Evolutionary conservation across 1,140 invertebrate species (phyloP), one percentile per base, ranked within the genome.

Genomic region (Mactra quadrangularis): DNA sequence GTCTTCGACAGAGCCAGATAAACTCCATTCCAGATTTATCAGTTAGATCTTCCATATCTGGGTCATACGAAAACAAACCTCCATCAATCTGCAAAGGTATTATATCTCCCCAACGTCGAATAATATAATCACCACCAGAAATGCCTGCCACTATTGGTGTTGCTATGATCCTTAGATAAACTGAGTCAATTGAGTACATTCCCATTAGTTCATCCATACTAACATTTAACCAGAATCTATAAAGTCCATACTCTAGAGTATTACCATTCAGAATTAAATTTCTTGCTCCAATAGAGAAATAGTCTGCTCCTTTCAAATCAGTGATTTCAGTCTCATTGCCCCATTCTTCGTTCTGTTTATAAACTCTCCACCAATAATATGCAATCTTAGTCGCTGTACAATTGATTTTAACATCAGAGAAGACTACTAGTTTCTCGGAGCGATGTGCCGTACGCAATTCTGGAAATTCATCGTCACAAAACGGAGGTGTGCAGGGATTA

Each of bases 151-250:
- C 25, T 22, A 87, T 11, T 3, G 87, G 85, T 22, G 87, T 84
- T 2, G 77, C 15, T 31, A 85, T 62, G 25, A 87, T 83, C 15
- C 74, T 33, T 0, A 87, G 25, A 38, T 74, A 81, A 4, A 79
- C 41, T 25, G 45, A 31, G 33, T 87, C 85, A 7, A 70, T 59
- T 9, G 53, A 77, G 33, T 59, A 64, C 77, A 88, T 86, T 25
- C 85, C 85, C 68, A 88, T 87, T n/a, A 79, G 19, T 53, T 84
- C 83, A 57, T 87, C 75, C 87, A 88, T 88, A 41, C 85, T 87
- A 1, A 83, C 85, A 74, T 88, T 88, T 13, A 88, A 59, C 47
- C 29, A 31, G 55, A 88, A 83, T 41, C 83, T 64, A 59, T 88
- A 88, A 15, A 87, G 33, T 22, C 87, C 87, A 75, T 85, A 85